A percentile compares a stretch with the other conserved stretches of the same genome.
Conservation (phyloP, 2,888 invertebrate species). For the Choristoneura rosaceana region DNA sequence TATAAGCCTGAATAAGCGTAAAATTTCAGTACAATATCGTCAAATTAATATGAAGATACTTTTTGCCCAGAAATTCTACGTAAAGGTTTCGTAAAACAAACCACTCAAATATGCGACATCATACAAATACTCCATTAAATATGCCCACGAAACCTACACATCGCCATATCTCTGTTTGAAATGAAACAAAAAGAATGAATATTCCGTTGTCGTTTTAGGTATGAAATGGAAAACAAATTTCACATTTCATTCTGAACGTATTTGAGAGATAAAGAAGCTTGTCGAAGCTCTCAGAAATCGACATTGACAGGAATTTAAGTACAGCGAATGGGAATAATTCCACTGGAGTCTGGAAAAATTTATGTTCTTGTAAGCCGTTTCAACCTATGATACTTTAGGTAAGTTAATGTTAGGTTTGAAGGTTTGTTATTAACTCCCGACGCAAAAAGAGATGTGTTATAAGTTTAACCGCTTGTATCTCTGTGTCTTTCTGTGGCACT, state of each 20-base stretch:
- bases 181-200: slow-evolving; percentile 37
- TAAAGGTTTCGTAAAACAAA: background rate
- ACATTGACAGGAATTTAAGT: slow-evolving; percentile 37
- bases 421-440: background rate
- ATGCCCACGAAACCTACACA: background rate
- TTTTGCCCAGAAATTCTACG: background rate
- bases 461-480: too few species aligned
- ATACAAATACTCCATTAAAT: slow-evolving; percentile 12
- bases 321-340: slow-evolving; percentile 18
- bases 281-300: slow-evolving; percentile 28
- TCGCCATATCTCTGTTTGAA: slow-evolving; percentile 16
- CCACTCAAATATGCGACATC: slow-evolving; percentile 19
- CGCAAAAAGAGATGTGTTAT: too few species aligned
- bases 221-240: slow-evolving; percentile 41
- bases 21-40: background rate
- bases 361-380: slow-evolving; percentile 5
- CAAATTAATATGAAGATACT: background rate
- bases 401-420: slow-evolving; percentile 15
- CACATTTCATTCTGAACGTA: slow-evolving; percentile 39
- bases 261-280: slow-evolving; percentile 30
- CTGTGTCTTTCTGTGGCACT: too few species aligned
- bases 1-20: background rate
- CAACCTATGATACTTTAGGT: slow-evolving; percentile 13
- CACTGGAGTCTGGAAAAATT: background rate
- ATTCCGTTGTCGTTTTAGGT: slow-evolving; percentile 23